Conservation (phyloP, 2,797 vertebrate genomes). For the Crypturellus tataupa region DNA sequence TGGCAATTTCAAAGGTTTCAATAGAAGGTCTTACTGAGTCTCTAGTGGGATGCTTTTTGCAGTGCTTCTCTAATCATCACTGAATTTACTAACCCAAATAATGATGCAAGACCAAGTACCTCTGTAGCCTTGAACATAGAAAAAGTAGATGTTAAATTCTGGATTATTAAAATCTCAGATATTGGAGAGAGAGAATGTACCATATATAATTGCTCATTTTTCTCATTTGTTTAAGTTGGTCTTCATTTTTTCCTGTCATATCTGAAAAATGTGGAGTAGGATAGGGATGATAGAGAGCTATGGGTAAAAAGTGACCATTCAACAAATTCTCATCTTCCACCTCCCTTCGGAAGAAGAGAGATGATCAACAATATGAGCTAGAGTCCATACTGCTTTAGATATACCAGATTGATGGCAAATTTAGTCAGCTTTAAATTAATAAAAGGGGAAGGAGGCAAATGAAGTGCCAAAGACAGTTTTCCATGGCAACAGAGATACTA, state of each 20-base stretch:
- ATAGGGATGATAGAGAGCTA: no score
- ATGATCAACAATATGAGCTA: background rate
- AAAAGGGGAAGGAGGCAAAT: background rate
- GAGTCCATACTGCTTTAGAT: background rate
- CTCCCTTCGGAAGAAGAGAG: background rate
- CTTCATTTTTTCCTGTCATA: background rate
- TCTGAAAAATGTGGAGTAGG: background rate
- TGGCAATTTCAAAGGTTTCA: background rate
- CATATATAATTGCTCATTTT: background rate
- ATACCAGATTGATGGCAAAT: background rate
- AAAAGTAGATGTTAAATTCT: background rate
- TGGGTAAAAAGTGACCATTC: no score
- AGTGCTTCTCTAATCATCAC: background rate
- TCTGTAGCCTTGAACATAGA: background rate
- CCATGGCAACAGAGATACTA: slow-evolving; percentile 15
- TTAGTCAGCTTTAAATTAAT: background rate
- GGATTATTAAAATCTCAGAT: background rate
- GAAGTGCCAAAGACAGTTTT: slow-evolving; percentile 5
- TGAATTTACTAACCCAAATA: background rate
- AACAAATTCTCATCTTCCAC: background rate
- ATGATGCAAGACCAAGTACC: background rate
- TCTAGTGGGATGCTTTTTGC: background rate
- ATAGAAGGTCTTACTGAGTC: background rate
- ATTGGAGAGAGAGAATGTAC: background rate
- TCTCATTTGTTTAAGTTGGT: background rate